Percentiles rank a stretch among this genome's conserved stretches.
Evolutionary conservation across 2,888 invertebrate species (phyloP).

Genomic region (Sericinus montela): DNA sequence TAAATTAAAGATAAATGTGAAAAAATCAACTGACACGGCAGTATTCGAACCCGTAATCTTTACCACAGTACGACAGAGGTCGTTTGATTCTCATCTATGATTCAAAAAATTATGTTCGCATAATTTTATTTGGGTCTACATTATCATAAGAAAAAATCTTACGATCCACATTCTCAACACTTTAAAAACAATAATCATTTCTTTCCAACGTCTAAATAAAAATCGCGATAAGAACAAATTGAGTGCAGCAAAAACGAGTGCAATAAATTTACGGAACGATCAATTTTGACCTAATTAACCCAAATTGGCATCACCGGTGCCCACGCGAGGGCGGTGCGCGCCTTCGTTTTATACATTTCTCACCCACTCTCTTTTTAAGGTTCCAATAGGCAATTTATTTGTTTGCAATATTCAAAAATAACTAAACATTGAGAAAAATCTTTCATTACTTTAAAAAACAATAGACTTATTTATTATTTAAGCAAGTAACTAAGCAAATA

Average conservation of each 20-base stretch:
- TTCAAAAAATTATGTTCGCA: too few relatives aligned
- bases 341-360: conserved; percentile 2
- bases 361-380: conserved; percentile 14
- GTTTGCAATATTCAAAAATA: not conserved
- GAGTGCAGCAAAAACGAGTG: conserved; percentile 8
- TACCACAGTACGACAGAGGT: too few relatives aligned
- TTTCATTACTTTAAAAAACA: too few relatives aligned
- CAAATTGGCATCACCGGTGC: conserved; percentile 12
- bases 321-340: conserved; percentile 16
- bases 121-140: too few relatives aligned
- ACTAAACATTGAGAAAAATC: too few relatives aligned
- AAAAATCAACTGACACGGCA: too few relatives aligned
- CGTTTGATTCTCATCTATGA: too few relatives aligned
- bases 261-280: conserved; percentile 16
- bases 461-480: too few relatives aligned
- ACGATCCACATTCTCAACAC: conserved; percentile 1
- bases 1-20: too few relatives aligned
- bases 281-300: conserved; percentile 19
- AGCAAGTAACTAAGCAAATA: too few relatives aligned
- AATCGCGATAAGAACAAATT: conserved; percentile 15
- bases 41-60: too few relatives aligned
- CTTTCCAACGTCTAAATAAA: conserved; percentile 16
- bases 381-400: not conserved
- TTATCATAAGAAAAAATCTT: not conserved
- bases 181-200: conserved; percentile 8